These are phyloP conservation scores for Antechinus stuartii DNA, from an alignment of 2,113 vertebrate genomes.

Conservation along the genomic window DNA sequence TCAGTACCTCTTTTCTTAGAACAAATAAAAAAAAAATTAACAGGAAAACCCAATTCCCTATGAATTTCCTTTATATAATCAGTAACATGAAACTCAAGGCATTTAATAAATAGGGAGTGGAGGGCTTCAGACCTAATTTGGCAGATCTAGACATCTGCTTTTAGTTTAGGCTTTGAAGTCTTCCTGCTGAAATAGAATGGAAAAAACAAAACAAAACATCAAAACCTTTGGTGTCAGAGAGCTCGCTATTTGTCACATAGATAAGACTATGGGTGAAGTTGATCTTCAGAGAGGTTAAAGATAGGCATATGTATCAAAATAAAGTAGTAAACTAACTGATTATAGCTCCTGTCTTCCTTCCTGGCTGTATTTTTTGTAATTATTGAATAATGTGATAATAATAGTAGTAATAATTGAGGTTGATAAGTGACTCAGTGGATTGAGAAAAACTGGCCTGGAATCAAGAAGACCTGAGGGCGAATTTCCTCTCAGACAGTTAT, in stretches of 20 bases:
- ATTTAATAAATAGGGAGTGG: conserved; percentile 59
- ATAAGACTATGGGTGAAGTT: conserved; percentile 49
- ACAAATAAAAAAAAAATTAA: conserved; percentile 72
- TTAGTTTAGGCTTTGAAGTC: conserved; percentile 78
- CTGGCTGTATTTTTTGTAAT: neutral
- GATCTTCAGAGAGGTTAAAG: neutral
- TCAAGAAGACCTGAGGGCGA: neutral
- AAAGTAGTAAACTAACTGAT: neutral
- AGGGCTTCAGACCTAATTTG: conserved; percentile 63
- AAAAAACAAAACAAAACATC: conserved; percentile 57
- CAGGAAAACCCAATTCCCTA: conserved; percentile 69
- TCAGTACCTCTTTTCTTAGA: conserved; percentile 59
- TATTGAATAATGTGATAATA: neutral
- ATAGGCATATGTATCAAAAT: neutral
- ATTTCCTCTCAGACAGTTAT: neutral
- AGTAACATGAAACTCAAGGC: conserved; percentile 69
- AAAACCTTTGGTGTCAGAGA: conserved; percentile 65
- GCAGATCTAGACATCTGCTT: conserved; percentile 79
- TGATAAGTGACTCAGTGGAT: neutral
- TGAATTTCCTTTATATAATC: conserved; percentile 69
- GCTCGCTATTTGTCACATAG: conserved; percentile 37
- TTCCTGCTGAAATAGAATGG: conserved; percentile 62
- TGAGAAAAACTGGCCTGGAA: neutral
- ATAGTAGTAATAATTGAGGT: neutral
- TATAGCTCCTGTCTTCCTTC: no score